Base-by-base conservation (phyloP, 2,113 vertebrate species). In the Cottus gobio region DNA sequence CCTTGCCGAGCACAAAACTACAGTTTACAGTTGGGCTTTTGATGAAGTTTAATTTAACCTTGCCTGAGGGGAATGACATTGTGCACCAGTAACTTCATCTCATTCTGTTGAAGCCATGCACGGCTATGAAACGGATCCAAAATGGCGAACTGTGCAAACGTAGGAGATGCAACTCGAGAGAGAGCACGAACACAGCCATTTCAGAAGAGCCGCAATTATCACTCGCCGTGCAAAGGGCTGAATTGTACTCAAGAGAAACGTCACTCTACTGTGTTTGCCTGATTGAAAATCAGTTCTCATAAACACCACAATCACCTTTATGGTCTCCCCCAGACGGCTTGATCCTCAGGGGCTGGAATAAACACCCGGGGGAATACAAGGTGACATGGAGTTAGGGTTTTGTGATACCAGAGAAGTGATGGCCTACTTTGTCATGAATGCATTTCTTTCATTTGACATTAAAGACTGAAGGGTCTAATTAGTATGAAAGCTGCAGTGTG, bases 251-350 rank as follows among this genome's bases (percentile, higher is more conserved):
- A 79, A 88, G 90, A 90, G 84, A 84, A 87, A 90, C 90, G 87
- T 89, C 83, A 78, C 83, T 90, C 66, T 31, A 57, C 75, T 61
- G 61, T 77, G 73, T 92, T 85, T 86, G 83, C 71, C 84, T 90
- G 90, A 93, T 90, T 91, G 84, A 87, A 87, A 91, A 90, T 91
- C 86, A 89, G 84, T 90, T 87, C 85, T 92, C 87, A 89, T 89
- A 90, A 92, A 89, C 87, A 89, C 76, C 2, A 68, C 78, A 90
- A 89, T 92, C 92, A 92, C 87, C 90, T 91, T 92, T 88, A 89
- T 89, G 70, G 86, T 88, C 88, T 88, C 79, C 65, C 80, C 65
- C 57, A 87, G 87, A 82, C 87, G 81, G 74, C 86, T 80, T 89
- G 87, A 88, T 90, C 68, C 82, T 75, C 74, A 16, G 85, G 78